Evolutionary conservation across 2,113 vertebrate species (phyloP).

Genomic region (Daphoenositta chrysoptera): DNA sequence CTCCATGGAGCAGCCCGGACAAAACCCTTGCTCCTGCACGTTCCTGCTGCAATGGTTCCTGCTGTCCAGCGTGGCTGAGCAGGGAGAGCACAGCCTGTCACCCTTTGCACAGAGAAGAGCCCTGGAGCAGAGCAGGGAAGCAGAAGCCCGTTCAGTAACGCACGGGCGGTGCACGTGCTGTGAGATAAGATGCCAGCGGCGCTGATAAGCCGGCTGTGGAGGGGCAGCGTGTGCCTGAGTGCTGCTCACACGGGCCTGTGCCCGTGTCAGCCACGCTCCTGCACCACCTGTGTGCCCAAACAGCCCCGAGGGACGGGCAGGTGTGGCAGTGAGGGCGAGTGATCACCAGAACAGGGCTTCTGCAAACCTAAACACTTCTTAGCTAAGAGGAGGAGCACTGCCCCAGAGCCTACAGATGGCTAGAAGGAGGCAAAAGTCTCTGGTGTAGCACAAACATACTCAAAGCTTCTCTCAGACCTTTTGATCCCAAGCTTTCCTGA

Average conservation of each 20-base stretch:
- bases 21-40: background rate
- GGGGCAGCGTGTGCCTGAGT: background rate
- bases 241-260: background rate
- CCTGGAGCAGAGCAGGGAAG: background rate
- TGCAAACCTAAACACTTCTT: background rate
- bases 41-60: fast-evolving
- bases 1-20: background rate
- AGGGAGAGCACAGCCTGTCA: background rate
- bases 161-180: fast-evolving
- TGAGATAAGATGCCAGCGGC: background rate
- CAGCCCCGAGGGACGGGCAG: background rate
- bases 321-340: fast-evolving
- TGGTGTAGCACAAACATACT: fast-evolving
- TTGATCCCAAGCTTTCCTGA: background rate
- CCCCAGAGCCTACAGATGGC: background rate
- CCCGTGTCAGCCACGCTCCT: fast-evolving
- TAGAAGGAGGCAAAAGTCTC: background rate
- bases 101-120: background rate
- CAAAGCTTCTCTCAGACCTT: background rate
- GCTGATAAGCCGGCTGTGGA: background rate
- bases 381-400: background rate
- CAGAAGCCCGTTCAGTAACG: background rate
- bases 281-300: fast-evolving
- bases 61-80: background rate
- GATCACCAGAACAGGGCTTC: background rate